Evolutionary conservation across 2,888 invertebrate species (phyloP), one percentile per base, ranked within the genome.

Genomic region (Thera britannica): DNA sequence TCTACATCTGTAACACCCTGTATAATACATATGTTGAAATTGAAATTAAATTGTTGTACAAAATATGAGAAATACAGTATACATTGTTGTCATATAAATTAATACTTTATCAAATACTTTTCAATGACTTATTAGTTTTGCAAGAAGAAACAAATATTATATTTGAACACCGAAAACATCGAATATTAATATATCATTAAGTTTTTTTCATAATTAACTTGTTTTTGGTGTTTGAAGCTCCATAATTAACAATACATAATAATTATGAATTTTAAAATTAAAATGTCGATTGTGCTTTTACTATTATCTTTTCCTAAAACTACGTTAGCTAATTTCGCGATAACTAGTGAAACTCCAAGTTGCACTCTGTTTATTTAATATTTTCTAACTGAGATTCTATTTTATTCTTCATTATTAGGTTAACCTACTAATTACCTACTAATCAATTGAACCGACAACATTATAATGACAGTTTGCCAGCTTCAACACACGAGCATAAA

Each of bases 231-330:
- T 46, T 54, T 65, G 52, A 65, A 65, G 58, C 58, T 46, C 57
- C 7, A 51, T 41, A 49, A 23, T 9, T 38, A 54, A 41, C 1
- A 46, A 46, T 44, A 44, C 6, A 38, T 44, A 44, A 44, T 46
- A 46, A 11, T 23, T 38, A 57, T 56, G 48, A 36, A 49, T 62
- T 57, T 80, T 77, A 81, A 84, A 83, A 82, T 74, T 77, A 78
- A 76, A 79, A 74, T 82, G 81, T 87, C 81, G 77, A 82, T 89
- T 91, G 90, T 90, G 91, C 90, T 88, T 84, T 85, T 85, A 69
- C 7, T 83, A 83, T 83, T 83, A 83, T 79, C 58, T 76, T 80
- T 79, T 80, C 83, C 85, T 87, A 87, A 84, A 59, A 62, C 87
- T 89, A 90, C 82, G 69, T 75, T 83, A 83, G 81, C 83, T 82